Percentiles rank a stretch among this genome's conserved stretches.
Evolutionary conservation across 2,888 invertebrate genomes (phyloP).

Genomic region (Oasisia sp.): DNA sequence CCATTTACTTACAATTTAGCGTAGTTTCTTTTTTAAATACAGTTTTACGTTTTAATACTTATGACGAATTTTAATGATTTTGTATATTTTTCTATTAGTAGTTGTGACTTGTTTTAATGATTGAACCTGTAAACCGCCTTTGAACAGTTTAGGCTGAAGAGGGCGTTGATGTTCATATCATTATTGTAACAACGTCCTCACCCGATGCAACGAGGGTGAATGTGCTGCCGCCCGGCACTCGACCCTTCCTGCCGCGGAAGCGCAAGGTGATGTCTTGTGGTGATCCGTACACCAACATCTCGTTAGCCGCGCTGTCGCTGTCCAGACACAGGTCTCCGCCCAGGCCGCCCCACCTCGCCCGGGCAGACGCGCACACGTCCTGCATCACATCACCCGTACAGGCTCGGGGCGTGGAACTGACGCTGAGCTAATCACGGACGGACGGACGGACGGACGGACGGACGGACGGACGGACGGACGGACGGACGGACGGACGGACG

Average conservation of each 20-base stretch:
- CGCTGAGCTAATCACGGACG: not conserved
- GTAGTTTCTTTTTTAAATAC: too few relatives aligned
- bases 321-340: not conserved
- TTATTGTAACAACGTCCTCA: not conserved
- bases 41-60: too few relatives aligned
- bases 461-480: too few relatives aligned
- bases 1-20: too few relatives aligned
- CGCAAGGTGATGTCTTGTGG: not conserved
- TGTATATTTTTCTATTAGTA: too few relatives aligned
- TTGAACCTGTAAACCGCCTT: too few relatives aligned
- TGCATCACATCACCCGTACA: not conserved
- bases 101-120: too few relatives aligned
- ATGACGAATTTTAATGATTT: too few relatives aligned
- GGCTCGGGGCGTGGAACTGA: not conserved
- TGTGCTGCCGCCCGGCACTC: not conserved
- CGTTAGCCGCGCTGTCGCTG: not conserved
- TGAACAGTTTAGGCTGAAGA: too few relatives aligned
- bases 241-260: not conserved
- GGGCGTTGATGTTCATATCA: too few relatives aligned
- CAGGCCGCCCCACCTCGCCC: not conserved
- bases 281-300: not conserved
- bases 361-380: not conserved
- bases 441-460: too few relatives aligned
- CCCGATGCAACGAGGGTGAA: not conserved
- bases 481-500: too few relatives aligned